These are phyloP conservation scores for Lasioglossum vierecki DNA, from an alignment of 2,888 invertebrate genomes.

Conservation along the genomic window DNA sequence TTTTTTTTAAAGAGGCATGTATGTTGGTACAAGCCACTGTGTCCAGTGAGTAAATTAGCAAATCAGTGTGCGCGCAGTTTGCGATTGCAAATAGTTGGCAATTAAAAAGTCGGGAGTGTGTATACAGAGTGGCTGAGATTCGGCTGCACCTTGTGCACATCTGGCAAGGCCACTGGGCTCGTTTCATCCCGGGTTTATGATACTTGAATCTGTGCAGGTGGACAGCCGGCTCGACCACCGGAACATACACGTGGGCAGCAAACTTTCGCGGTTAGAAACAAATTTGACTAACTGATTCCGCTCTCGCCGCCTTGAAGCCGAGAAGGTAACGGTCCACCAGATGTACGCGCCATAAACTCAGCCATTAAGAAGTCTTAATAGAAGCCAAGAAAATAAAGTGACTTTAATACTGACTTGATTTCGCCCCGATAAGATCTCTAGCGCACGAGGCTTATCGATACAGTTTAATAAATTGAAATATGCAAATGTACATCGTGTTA, in stretches of 20 bases:
- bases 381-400: background rate
- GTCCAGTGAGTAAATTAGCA: background rate
- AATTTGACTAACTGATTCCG: slow-evolving; percentile 10
- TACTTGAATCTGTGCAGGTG: slow-evolving; percentile 1
- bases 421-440: background rate
- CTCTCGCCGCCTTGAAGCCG: slow-evolving; percentile 1
- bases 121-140: background rate
- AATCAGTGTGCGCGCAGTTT: background rate
- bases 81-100: background rate
- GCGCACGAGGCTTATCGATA: background rate
- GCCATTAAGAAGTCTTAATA: slow-evolving; percentile 2
- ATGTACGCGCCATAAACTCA: background rate
- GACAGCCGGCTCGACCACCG: background rate
- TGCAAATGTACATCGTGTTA: background rate
- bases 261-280: background rate
- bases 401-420: no score
- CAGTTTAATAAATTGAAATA: background rate
- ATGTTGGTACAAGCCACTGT: background rate
- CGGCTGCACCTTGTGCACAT: background rate
- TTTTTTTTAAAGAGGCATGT: background rate
- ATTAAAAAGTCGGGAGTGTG: background rate
- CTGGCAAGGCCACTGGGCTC: background rate
- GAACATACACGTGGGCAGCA: background rate
- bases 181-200: background rate
- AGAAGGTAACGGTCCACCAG: background rate